Percentiles rank a stretch among this genome's conserved stretches.
phyloP scores from a whole-genome alignment of 2,888 invertebrate genomes.

The Eustalomyia histrio region DNA sequence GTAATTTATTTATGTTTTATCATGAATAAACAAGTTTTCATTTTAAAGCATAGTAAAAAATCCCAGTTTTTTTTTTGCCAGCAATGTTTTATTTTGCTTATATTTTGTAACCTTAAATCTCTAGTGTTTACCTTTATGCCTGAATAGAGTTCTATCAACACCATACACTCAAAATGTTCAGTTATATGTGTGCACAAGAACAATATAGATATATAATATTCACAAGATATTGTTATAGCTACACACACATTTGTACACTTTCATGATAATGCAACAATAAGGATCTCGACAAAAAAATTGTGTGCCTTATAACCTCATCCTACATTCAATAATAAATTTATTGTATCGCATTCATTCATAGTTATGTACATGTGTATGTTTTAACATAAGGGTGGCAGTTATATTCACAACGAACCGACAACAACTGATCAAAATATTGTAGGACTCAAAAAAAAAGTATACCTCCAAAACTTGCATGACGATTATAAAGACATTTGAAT shows the following conservation, averaged over 20 bases:
- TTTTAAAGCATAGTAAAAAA: neutral
- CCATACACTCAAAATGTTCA: neutral
- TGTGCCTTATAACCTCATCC: no score
- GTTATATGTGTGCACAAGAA: neutral
- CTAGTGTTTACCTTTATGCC: neutral
- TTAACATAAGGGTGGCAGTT: no score
- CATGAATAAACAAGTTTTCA: neutral
- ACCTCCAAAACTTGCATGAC: no score
- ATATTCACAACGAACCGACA: no score
- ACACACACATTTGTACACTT: neutral
- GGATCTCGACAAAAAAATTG: no score
- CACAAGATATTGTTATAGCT: neutral
- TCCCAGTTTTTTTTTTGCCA: neutral
- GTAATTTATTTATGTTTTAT: constrained; percentile 1
- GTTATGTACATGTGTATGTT: no score
- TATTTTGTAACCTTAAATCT: constrained; percentile 20
- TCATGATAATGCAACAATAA: no score
- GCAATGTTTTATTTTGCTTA: neutral
- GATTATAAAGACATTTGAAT: no score
- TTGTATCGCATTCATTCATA: neutral
- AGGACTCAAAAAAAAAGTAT: no score
- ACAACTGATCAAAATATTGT: no score
- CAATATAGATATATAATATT: neutral
- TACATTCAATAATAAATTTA: no score
- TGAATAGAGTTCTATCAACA: constrained; percentile 25